phyloP scores from a whole-genome alignment of 2,113 vertebrate genomes.

The Neopipo cinnamomea region DNA sequence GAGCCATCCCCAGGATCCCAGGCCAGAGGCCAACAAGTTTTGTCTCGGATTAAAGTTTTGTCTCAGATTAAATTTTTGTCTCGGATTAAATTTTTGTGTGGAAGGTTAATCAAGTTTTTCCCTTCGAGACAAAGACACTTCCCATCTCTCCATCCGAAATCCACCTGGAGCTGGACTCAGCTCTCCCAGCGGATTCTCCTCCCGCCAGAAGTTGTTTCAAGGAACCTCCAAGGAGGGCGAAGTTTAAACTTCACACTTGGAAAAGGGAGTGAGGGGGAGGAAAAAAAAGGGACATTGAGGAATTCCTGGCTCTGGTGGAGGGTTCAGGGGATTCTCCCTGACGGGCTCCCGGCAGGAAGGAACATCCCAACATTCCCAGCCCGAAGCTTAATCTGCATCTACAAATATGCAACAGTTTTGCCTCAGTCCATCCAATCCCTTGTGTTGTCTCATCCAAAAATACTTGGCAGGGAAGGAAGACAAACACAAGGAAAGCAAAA shows the following conservation, averaged over 20 bases:
- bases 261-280: not conserved
- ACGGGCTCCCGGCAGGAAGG: not conserved
- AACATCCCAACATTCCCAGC: not conserved
- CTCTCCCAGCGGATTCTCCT: not conserved
- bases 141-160: not conserved
- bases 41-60: too few species aligned
- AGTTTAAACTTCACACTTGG: not conserved
- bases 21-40: too few species aligned
- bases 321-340: not conserved
- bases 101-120: not conserved
- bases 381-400: not conserved
- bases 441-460: not conserved
- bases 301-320: not conserved
- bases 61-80: too few species aligned
- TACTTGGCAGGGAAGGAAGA: not conserved
- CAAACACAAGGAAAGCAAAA: conserved; percentile 4
- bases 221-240: not conserved
- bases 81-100: too few species aligned
- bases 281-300: not conserved
- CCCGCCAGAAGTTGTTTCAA: not conserved
- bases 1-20: too few species aligned
- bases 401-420: not conserved
- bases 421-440: not conserved
- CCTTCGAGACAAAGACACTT: not conserved
- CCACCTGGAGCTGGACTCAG: not conserved